A percentile compares a stretch with the other conserved stretches of the same genome.
phyloP scores from a whole-genome alignment of 1,140 invertebrate species.

The Nixonia krombeini region DNA sequence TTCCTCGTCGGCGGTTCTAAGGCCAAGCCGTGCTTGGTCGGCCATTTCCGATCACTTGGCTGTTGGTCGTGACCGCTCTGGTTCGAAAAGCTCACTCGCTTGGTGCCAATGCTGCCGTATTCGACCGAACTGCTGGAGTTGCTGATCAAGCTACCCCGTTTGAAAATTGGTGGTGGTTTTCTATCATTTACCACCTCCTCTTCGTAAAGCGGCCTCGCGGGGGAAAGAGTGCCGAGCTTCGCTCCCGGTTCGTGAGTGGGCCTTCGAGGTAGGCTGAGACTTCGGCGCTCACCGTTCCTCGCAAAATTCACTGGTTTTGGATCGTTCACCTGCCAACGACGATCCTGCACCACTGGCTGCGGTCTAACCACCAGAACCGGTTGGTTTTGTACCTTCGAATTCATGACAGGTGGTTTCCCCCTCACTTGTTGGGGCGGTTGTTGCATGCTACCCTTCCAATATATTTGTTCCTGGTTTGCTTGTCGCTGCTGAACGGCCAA shows the following conservation, averaged over 20 bases:
- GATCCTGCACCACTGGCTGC: constrained; percentile 57
- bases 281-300: constrained; percentile 48
- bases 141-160: constrained; percentile 70
- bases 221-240: constrained; percentile 21
- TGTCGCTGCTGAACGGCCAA: constrained; percentile 33
- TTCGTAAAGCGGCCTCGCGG: constrained; percentile 37
- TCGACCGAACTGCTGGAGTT: constrained; percentile 53
- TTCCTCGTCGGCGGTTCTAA: constrained; percentile 73
- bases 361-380: constrained; percentile 62
- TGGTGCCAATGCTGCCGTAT: constrained; percentile 59
- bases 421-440: constrained; percentile 1
- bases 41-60: constrained; percentile 61
- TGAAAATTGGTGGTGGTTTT: constrained; percentile 70
- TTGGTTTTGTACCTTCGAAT: constrained; percentile 60
- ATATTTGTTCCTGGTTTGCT: constrained; percentile 34
- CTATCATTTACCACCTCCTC: constrained; percentile 31
- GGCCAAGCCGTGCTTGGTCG: constrained; percentile 72
- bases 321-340: constrained; percentile 3
- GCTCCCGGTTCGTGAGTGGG: too few species aligned
- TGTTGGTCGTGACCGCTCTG: constrained; percentile 43
- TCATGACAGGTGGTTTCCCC: constrained; percentile 58
- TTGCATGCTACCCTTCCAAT: constrained; percentile 45
- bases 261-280: constrained; percentile 45
- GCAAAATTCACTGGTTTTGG: constrained; percentile 54
- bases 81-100: constrained; percentile 73